Evolutionary conservation across 2,797 vertebrate genomes (phyloP).

Genomic region (Xenopus petersii): DNA sequence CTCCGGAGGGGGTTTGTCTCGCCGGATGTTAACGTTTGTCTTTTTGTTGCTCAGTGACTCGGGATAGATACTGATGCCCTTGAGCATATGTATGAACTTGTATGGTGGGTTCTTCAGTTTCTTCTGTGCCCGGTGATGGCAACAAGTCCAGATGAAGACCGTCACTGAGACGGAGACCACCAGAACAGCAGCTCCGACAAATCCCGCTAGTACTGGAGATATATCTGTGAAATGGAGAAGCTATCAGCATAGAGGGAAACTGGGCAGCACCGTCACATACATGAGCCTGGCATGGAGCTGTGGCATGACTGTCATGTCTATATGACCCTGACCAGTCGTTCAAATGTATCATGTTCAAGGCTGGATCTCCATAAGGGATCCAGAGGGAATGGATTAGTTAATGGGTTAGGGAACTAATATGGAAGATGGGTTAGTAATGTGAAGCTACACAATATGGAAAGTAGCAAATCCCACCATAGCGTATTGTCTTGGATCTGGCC

Average conservation of each 20-base stretch:
- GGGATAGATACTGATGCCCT: conserved; percentile 96
- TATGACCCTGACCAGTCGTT: too few relatives aligned
- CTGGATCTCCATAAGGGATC: too few relatives aligned
- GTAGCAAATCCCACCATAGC: too few relatives aligned
- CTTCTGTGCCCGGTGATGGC: conserved; percentile 81
- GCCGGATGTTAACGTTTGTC: conserved; percentile 75
- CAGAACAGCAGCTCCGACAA: conserved; percentile 87
- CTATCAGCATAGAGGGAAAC: background rate
- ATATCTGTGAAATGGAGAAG: conserved; percentile 70
- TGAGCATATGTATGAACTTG: conserved; percentile 97
- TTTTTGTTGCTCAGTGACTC: conserved; percentile 89
- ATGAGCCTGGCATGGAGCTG: too few relatives aligned
- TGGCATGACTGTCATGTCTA: too few relatives aligned
- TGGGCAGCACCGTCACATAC: too few relatives aligned
- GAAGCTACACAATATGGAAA: too few relatives aligned
- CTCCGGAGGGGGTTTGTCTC: conserved; percentile 55
- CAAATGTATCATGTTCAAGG: too few relatives aligned
- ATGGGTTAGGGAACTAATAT: too few relatives aligned
- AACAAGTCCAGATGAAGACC: conserved; percentile 89
- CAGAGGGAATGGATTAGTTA: too few relatives aligned
- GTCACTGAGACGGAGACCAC: conserved; percentile 82
- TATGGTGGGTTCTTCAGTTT: conserved; percentile 75
- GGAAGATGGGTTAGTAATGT: too few relatives aligned
- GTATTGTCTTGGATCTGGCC: too few relatives aligned
- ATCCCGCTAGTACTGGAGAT: conserved; percentile 89